Base-by-base conservation (phyloP, 2,113 vertebrate genomes). In the Ascaphus truei region DNA sequence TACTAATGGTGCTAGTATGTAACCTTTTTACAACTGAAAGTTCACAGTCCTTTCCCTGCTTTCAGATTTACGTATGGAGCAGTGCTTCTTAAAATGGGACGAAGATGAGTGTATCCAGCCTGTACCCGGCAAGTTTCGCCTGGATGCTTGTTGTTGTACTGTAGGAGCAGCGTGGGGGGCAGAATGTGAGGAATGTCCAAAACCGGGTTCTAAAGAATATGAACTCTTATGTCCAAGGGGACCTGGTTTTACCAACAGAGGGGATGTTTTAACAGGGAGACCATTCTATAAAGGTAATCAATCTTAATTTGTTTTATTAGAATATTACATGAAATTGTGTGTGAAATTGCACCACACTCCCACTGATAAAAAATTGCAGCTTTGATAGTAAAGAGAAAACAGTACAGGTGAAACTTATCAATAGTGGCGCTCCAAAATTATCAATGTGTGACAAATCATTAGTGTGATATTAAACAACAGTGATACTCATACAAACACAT, bases 261-360 rank as follows among this genome's bases (percentile, higher is more conserved):
- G 80, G 6, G 89, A 92, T 48, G 45, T 79, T 15, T 73, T 90
- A 56, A 87, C 86, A 1, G 84, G 88, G 48, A 84, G 87, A 56
- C 83, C 86, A 0, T 85, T 90, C 71, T 89, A 90, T 68, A 92
- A 92, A 89, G 90, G 90, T 89, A 74, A 76, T 4, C 13, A n/a
- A 53, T n/a, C 8, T 1, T 45, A 18, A 6, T 34, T 34, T 34
- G 33, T 34, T 34, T 34, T 34, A 34, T 34, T 34, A 34, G 33
- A 34, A 34, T 34, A 34, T 12, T 34, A 34, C 7, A 34, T 34
- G 1, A 34, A 34, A 8, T 8, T 34, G n/a, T n/a, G n/a, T n/a
- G n/a, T n/a, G n/a, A n/a, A n/a, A n/a, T n/a, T n/a, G n/a, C n/a
- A n/a, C n/a, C n/a, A n/a, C n/a, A n/a, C n/a, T n/a, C n/a, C n/a